Percentiles rank a stretch among this genome's conserved stretches.
phyloP scores from a whole-genome alignment of 1,140 invertebrate genomes.

The Drosophila erecta region DNA sequence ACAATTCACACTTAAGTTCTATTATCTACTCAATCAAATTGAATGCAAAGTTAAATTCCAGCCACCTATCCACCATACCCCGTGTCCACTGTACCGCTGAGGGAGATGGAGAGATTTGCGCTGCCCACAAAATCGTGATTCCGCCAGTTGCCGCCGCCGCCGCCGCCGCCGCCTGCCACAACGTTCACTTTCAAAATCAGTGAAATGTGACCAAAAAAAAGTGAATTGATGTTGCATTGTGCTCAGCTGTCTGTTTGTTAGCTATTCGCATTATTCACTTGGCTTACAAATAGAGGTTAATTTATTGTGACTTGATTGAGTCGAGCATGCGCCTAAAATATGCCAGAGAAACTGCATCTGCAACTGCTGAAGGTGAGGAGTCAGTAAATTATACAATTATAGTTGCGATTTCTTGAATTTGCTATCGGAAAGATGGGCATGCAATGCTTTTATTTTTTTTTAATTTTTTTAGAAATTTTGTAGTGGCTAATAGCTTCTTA shows the following conservation, averaged over 20 bases:
- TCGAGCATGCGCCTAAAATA: constrained; percentile 60
- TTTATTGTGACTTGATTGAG: constrained; percentile 74
- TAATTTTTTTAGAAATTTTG: background rate
- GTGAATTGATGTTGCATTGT: constrained; percentile 72
- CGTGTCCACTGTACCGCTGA: constrained; percentile 45
- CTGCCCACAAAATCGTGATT: constrained; percentile 70
- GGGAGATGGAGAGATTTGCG: constrained; percentile 25
- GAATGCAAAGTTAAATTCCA: background rate
- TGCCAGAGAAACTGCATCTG: constrained; percentile 57
- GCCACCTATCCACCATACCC: constrained; percentile 8
- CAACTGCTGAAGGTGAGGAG: constrained; percentile 21
- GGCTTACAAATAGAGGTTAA: constrained; percentile 81
- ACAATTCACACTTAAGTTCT: background rate
- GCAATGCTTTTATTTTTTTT: background rate
- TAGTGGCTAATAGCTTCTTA: no score
- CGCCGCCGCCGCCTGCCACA: constrained; percentile 43
- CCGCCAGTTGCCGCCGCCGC: constrained; percentile 56
- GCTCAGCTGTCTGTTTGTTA: constrained; percentile 62
- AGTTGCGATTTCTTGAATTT: background rate
- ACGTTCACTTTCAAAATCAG: constrained; percentile 83
- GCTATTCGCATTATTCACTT: constrained; percentile 79
- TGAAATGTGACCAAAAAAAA: constrained; percentile 77
- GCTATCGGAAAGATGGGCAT: background rate
- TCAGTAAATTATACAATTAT: constrained; percentile 41
- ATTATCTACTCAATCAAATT: background rate